Evolutionary conservation across 2,113 vertebrate genomes (phyloP).

Genomic region (Holacanthus passer): DNA sequence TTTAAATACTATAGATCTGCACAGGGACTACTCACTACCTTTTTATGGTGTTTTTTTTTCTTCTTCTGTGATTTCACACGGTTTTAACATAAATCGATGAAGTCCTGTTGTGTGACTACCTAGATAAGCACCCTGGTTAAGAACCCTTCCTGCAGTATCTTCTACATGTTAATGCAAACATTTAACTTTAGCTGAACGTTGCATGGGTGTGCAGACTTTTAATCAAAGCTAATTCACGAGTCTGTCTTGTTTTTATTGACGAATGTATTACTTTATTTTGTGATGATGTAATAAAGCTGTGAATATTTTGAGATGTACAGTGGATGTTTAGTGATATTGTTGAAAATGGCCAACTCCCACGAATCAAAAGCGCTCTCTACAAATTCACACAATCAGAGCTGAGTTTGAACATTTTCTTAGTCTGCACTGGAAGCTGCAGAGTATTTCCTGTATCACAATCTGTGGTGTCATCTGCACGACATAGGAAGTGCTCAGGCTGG

Average conservation of each 20-base stretch:
- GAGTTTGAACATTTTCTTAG: constrained; percentile 1
- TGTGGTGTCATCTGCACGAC: constrained; percentile 32
- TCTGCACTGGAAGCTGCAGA: constrained; percentile 24
- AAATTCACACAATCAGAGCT: background rate
- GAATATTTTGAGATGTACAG: constrained; percentile 61
- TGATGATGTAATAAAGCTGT: constrained; percentile 85
- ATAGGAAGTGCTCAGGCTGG: constrained; percentile 70
- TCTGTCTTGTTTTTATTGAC: constrained; percentile 69
- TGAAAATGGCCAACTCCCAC: fast-evolving
- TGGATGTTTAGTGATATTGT: constrained; percentile 1
- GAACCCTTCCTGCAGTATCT: constrained; percentile 27
- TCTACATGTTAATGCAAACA: constrained; percentile 32
- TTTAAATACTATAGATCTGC: constrained; percentile 32
- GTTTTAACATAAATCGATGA: constrained; percentile 36
- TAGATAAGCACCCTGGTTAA: constrained; percentile 10
- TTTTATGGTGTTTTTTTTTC: background rate
- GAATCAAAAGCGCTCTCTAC: background rate
- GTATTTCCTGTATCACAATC: constrained; percentile 58
- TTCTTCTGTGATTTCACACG: constrained; percentile 14
- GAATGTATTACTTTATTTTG: constrained; percentile 76
- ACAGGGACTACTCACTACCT: constrained; percentile 43
- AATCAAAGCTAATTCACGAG: constrained; percentile 26
- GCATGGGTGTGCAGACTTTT: constrained; percentile 69
- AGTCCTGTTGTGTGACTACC: constrained; percentile 37
- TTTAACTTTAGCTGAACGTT: constrained; percentile 53